A percentile compares a stretch with the other conserved stretches of the same genome.
Conservation (phyloP, 2,797 vertebrate genomes). For the Octomys mimax region DNA sequence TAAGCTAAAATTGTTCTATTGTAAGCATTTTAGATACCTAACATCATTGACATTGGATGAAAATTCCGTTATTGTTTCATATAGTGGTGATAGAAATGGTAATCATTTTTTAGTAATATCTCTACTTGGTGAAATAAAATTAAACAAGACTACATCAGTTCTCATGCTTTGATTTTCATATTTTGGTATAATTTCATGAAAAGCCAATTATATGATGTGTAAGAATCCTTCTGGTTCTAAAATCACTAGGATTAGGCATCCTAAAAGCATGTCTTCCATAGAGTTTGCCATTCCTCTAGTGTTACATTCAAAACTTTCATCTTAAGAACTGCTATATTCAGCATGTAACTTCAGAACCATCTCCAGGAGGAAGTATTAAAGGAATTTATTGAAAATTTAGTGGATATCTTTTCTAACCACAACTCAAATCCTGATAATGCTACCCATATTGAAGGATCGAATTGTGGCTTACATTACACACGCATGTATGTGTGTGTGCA, state of each 20-base stretch:
- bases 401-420: neutral
- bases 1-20: constrained; percentile 44
- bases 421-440: constrained; percentile 5
- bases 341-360: constrained; percentile 3
- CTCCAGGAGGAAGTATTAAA: constrained; percentile 15
- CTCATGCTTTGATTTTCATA: neutral
- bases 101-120: constrained; percentile 48
- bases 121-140: constrained; percentile 27
- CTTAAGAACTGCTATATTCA: neutral
- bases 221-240: neutral
- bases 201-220: neutral
- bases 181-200: neutral
- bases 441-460: neutral
- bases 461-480: neutral
- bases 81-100: constrained; percentile 22
- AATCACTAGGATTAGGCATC: neutral
- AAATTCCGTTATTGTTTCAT: constrained; percentile 54
- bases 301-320: constrained; percentile 28
- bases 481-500: neutral
- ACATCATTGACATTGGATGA: neutral
- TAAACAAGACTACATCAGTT: neutral
- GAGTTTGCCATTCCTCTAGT: constrained; percentile 11
- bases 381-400: neutral
- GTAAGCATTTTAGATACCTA: neutral
- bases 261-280: neutral